Evolutionary conservation across 2,888 invertebrate genomes (phyloP), one percentile per base, ranked within the genome.

Genomic region (Leistus spinibarbis): DNA sequence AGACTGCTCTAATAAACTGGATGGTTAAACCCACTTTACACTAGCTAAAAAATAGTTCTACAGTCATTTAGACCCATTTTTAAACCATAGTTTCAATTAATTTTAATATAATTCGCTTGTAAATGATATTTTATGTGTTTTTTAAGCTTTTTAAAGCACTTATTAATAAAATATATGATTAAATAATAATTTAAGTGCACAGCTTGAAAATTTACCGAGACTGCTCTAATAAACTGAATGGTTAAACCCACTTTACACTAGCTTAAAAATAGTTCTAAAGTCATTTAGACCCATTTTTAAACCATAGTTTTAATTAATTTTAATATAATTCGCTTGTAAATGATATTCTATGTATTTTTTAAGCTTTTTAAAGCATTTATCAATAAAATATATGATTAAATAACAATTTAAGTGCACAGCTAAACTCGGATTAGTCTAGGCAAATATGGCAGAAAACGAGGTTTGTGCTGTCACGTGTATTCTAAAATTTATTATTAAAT

Each of bases 381-480:
- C 13, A 40, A 40, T 10, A 40, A 40, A 27, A 7, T 40, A 1
- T 20, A 60, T 60, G 9, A 17, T 16, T 60, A 16, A 9, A 16
- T 16, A 56, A 57, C 66, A 73, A 57, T 73, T 56, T n/a, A n/a
- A n/a, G n/a, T n/a, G n/a, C 57, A 22, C 66, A 65, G 40, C 66
- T 73, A n/a, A 57, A 13, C 57, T 73, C 72, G 66, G 17, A 24
- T 27, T 40, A 66, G 72, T 73, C 40, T 60, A 40, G 13, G 60
- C 56, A 73, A 90, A 88, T 87, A 91, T 91, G 91, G 91, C 90
- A 89, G 91, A 91, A 88, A 86, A 86, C 79, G 91, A 91, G 90
- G 91, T 91, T 87, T 85, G 84, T 84, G 77, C 80, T 83, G 84
- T 86, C 86, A 86, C 86, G 86, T 86, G 86, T 84, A 84, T 81